Percentiles rank a stretch among this genome's conserved stretches.
phyloP scores from a whole-genome alignment of 2,113 vertebrate genomes.

The Leucosticte australis region DNA sequence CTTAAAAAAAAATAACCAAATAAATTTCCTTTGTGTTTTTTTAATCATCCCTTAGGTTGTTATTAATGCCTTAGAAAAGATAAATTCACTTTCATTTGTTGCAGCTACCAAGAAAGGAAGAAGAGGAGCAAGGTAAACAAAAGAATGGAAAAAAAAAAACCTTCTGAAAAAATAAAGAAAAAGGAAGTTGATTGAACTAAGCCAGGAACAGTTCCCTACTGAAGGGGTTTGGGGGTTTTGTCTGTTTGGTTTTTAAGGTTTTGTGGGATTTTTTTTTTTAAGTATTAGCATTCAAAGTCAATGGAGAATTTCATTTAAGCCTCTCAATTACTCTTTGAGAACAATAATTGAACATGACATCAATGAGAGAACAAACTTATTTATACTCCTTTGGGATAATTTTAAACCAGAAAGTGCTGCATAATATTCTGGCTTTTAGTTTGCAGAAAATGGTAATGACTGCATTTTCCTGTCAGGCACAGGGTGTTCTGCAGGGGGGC shows the following conservation, averaged over 20 bases:
- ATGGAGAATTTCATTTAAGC: not conserved
- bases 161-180: not conserved
- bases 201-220: not conserved
- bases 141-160: not conserved
- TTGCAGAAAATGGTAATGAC: not conserved
- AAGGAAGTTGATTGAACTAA: not conserved
- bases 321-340: not conserved
- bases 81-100: not conserved
- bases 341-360: slow-evolving; percentile 31
- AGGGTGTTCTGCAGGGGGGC: not conserved
- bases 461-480: not conserved
- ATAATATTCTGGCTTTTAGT: not conserved
- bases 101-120: not conserved
- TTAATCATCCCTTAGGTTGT: not conserved
- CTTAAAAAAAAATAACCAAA: not conserved
- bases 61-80: not conserved
- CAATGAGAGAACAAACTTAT: not conserved
- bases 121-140: not conserved
- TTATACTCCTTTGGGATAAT: not conserved
- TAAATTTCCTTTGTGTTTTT: not conserved
- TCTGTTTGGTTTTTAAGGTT: not conserved
- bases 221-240: not conserved
- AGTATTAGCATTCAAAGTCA: not conserved
- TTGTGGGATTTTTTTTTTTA: not conserved
- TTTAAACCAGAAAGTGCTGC: slow-evolving; percentile 21